Percentiles rank a stretch among this genome's conserved stretches.
Evolutionary conservation across 2,888 invertebrate genomes (phyloP).

Genomic region (Drosophila helvetica): DNA sequence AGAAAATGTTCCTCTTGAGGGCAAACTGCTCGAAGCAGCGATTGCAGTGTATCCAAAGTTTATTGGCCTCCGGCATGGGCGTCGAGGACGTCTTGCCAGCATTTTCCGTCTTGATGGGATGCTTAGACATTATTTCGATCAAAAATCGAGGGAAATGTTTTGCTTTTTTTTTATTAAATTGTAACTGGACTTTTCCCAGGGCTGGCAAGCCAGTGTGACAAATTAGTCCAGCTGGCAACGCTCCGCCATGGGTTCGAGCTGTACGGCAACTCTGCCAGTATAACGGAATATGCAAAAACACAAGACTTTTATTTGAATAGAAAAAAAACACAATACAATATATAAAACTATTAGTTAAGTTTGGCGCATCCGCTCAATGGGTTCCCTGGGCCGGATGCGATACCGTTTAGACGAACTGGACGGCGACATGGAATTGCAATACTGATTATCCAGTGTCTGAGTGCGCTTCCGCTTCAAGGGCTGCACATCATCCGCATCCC

Average conservation of each 20-base stretch:
- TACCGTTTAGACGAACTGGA: slow-evolving; percentile 78
- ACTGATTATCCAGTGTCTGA: slow-evolving; percentile 72
- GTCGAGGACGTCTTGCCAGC: background rate
- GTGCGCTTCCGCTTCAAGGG: slow-evolving; percentile 80
- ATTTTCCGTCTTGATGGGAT: too few species aligned
- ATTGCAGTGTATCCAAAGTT: slow-evolving; percentile 81
- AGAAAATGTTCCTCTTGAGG: slow-evolving; percentile 52
- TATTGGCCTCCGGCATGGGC: slow-evolving; percentile 3
- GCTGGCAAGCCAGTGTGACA: background rate
- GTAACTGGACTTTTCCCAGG: background rate
- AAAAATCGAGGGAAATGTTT: background rate
- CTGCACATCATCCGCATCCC: slow-evolving; percentile 47
- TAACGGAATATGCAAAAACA: slow-evolving; percentile 14
- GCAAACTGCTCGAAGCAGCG: slow-evolving; percentile 67
- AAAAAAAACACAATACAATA: slow-evolving; percentile 7
- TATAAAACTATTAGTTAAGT: slow-evolving; percentile 45
- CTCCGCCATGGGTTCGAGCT: too few species aligned
- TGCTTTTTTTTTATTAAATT: background rate
- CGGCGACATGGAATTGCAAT: slow-evolving; percentile 50
- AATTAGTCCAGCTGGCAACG: background rate
- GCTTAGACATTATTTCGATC: slow-evolving; percentile 1
- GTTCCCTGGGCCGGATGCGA: slow-evolving; percentile 81
- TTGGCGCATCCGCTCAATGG: slow-evolving; percentile 82
- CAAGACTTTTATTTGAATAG: slow-evolving; percentile 21
- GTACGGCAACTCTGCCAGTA: slow-evolving; percentile 2